Percentiles rank a stretch among this genome's conserved stretches.
These are phyloP conservation scores for Gryllus bimaculatus DNA, from an alignment of 1,140 invertebrate species.

Conservation along the genomic window DNA sequence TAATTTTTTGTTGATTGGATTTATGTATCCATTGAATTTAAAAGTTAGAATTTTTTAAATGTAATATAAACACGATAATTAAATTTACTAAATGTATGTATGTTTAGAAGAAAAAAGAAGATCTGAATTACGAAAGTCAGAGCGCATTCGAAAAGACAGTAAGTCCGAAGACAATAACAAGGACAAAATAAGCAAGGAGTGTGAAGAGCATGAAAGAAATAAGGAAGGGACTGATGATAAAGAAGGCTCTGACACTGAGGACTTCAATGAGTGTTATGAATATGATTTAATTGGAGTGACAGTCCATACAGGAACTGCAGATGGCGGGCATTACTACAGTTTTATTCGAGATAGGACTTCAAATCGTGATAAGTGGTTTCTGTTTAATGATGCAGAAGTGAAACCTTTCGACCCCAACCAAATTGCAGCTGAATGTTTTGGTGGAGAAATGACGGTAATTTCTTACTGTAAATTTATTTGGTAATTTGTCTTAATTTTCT, in stretches of 20 bases:
- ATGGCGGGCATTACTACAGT: constrained; percentile 94
- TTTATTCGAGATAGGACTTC: constrained; percentile 70
- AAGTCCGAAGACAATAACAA: constrained; percentile 33
- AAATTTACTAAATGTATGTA: not conserved
- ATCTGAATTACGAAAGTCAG: constrained; percentile 31
- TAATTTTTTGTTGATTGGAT: no score
- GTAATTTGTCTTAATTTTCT: no score
- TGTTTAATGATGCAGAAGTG: constrained; percentile 94
- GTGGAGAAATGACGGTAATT: constrained; percentile 86
- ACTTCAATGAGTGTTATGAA: constrained; percentile 52
- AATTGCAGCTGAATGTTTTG: constrained; percentile 90
- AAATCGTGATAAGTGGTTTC: constrained; percentile 78
- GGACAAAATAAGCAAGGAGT: constrained; percentile 31
- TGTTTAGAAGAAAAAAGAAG: constrained; percentile 45
- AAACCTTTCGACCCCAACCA: constrained; percentile 91
- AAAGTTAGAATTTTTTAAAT: no score
- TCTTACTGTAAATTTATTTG: not conserved
- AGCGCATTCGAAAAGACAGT: constrained; percentile 38
- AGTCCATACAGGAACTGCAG: constrained; percentile 91
- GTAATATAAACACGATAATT: no score
- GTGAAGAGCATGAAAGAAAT: constrained; percentile 25
- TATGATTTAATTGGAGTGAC: constrained; percentile 93
- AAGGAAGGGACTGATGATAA: constrained; percentile 30
- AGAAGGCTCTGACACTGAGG: constrained; percentile 23
- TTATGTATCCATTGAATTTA: no score